A percentile compares a stretch with the other conserved stretches of the same genome.
Conservation (phyloP, 2,888 invertebrate species). For the Hipparchia sbordonii region DNA sequence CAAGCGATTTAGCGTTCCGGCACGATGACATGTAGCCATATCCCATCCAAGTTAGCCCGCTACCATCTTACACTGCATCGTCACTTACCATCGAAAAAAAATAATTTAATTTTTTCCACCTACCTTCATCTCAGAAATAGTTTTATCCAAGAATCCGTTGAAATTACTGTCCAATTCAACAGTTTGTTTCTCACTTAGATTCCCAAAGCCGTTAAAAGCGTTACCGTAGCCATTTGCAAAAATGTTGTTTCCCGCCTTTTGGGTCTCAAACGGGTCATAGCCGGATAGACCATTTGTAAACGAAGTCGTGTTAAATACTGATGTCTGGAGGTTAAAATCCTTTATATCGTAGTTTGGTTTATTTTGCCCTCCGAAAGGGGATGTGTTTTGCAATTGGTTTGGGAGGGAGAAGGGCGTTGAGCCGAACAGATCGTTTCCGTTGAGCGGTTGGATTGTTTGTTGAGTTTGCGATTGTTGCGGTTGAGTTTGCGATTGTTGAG, state of each 20-base stretch:
- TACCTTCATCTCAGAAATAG: conserved; percentile 94
- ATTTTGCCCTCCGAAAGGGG: conserved; percentile 22
- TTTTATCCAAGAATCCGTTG: conserved; percentile 90
- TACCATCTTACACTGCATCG: no score
- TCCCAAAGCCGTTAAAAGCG: conserved; percentile 74
- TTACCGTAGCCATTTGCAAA: conserved; percentile 70
- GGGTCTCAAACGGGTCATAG: conserved; percentile 93
- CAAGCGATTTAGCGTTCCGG: no score
- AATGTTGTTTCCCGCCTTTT: conserved; percentile 79
- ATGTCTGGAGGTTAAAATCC: conserved; percentile 74
- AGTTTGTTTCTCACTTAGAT: conserved; percentile 74
- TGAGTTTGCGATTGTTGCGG: conserved; percentile 44
- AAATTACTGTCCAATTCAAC: conserved; percentile 84
- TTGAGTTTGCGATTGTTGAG: conserved; percentile 9
- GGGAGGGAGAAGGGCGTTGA: conserved; percentile 87
- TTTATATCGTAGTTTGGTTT: conserved; percentile 77
- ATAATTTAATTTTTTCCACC: conserved; percentile 41
- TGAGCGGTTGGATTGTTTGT: conserved; percentile 60
- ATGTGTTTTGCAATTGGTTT: conserved; percentile 26
- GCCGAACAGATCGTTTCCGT: conserved; percentile 90
- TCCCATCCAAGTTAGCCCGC: no score
- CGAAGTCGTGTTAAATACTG: conserved; percentile 68
- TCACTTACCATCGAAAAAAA: no score
- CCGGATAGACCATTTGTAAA: conserved; percentile 74
- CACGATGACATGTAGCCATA: no score